Evolutionary conservation across 1,140 invertebrate genomes (phyloP).

Genomic region (Spodoptera litura): DNA sequence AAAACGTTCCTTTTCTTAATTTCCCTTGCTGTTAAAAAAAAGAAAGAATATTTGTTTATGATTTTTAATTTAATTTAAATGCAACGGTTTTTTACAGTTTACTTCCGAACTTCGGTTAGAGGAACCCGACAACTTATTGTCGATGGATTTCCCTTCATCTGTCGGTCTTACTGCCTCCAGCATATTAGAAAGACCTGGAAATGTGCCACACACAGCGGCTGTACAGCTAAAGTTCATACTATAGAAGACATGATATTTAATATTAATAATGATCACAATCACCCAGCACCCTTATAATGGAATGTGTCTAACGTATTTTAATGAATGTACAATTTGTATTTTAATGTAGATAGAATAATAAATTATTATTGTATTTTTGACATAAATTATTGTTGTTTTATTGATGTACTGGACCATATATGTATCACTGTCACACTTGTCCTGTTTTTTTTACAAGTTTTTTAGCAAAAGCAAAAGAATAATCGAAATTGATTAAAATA

Average conservation of each 20-base stretch:
- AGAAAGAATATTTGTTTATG: too few relatives aligned
- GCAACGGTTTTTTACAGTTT: conserved; percentile 65
- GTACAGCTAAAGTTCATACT: conserved; percentile 78
- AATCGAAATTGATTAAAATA: too few relatives aligned
- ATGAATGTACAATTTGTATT: not conserved
- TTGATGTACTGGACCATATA: too few relatives aligned
- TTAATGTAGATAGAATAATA: too few relatives aligned
- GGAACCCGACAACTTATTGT: conserved; percentile 71
- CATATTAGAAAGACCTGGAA: conserved; percentile 79
- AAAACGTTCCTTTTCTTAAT: too few relatives aligned
- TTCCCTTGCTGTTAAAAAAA: too few relatives aligned
- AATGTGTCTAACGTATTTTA: conserved; percentile 6
- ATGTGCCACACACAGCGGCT: conserved; percentile 71
- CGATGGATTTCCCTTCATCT: conserved; percentile 72
- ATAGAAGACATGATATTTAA: conserved; percentile 69
- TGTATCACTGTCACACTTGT: too few relatives aligned
- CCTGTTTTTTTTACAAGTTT: too few relatives aligned
- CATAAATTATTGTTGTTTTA: too few relatives aligned
- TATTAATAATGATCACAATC: conserved; percentile 72
- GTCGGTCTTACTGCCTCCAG: conserved; percentile 72
- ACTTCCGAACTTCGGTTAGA: conserved; percentile 69
- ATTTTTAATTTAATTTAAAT: not conserved
- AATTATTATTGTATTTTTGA: too few relatives aligned
- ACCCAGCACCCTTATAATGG: conserved; percentile 47
- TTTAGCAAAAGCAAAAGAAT: too few relatives aligned